phyloP scores from a whole-genome alignment of 1,140 invertebrate genomes.

The Lepeophtheirus salmonis region DNA sequence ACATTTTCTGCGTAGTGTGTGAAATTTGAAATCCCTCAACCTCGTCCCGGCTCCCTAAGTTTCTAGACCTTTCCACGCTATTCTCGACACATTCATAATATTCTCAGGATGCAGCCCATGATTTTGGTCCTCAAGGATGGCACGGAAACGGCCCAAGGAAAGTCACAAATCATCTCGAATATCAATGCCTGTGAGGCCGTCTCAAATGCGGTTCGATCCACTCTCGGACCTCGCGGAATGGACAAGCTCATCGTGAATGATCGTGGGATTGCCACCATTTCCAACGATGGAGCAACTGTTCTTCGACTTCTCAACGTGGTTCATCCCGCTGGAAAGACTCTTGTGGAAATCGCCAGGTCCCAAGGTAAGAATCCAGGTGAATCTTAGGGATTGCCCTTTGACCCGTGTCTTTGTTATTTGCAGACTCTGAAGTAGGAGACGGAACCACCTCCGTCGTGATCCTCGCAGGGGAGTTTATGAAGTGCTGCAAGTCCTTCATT shows the following conservation, averaged over 20 bases:
- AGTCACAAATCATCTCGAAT: slow-evolving; percentile 87
- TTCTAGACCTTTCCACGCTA: background rate
- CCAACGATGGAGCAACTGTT: slow-evolving; percentile 98
- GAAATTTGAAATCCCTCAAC: too few relatives aligned
- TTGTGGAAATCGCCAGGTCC: slow-evolving; percentile 97
- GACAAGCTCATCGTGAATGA: slow-evolving; percentile 92
- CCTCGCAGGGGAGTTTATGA: slow-evolving; percentile 83
- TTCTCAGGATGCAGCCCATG: slow-evolving; percentile 66
- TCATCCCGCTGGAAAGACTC: slow-evolving; percentile 88
- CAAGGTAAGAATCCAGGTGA: slow-evolving; percentile 55
- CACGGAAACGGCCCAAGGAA: slow-evolving; percentile 87
- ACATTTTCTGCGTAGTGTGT: too few relatives aligned
- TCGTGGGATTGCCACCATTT: slow-evolving; percentile 76
- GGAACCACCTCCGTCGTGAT: slow-evolving; percentile 92
- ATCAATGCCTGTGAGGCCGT: slow-evolving; percentile 97
- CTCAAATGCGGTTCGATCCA: slow-evolving; percentile 86
- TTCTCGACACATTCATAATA: slow-evolving; percentile 6
- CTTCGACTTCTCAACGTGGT: slow-evolving; percentile 91
- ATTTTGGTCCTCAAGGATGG: slow-evolving; percentile 95
- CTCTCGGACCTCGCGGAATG: slow-evolving; percentile 94
- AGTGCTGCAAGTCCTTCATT: slow-evolving; percentile 80
- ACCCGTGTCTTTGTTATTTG: background rate
- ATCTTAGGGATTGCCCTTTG: background rate
- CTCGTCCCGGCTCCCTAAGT: background rate
- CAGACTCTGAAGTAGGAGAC: slow-evolving; percentile 61